A percentile compares a stretch with the other conserved stretches of the same genome.
phyloP scores from a whole-genome alignment of 2,888 invertebrate species.

The Athetis lepigone region DNA sequence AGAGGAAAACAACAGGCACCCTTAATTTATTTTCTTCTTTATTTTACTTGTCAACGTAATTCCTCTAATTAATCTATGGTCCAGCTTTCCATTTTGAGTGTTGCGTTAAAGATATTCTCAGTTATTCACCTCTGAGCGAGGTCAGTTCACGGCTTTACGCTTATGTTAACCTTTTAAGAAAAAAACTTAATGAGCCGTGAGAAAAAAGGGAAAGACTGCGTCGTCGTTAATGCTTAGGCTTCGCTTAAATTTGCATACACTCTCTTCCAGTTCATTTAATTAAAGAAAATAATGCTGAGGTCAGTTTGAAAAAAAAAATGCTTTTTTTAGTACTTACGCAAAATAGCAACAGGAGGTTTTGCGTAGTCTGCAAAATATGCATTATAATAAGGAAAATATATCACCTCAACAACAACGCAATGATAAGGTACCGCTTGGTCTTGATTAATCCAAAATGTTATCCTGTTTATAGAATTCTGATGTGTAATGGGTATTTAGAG shows the following conservation, averaged over 20 bases:
- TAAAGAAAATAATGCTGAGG: constrained; percentile 59
- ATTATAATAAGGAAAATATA: constrained; percentile 4
- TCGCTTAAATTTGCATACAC: constrained; percentile 61
- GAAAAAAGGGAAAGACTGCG: constrained; percentile 72
- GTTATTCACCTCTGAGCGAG: constrained; percentile 70
- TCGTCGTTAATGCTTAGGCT: constrained; percentile 59
- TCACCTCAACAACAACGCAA: neutral
- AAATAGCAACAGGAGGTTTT: too few relatives aligned
- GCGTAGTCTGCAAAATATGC: neutral
- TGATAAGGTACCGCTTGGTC: constrained; percentile 13
- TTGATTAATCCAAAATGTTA: constrained; percentile 22
- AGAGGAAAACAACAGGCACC: constrained; percentile 18
- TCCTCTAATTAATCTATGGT: constrained; percentile 43
- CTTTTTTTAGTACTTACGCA: neutral
- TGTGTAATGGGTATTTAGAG: constrained; percentile 23
- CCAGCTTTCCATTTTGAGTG: constrained; percentile 54
- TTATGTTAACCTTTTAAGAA: constrained; percentile 83
- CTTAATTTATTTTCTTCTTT: neutral
- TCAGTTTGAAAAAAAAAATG: constrained; percentile 12
- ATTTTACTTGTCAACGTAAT: constrained; percentile 36
- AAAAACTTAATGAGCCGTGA: constrained; percentile 81
- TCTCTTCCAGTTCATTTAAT: constrained; percentile 63
- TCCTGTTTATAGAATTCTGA: constrained; percentile 39
- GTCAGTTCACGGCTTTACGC: constrained; percentile 79
- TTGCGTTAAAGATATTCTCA: constrained; percentile 70